Conservation (phyloP, 1,140 invertebrate genomes). For the Vanessa atalanta region DNA sequence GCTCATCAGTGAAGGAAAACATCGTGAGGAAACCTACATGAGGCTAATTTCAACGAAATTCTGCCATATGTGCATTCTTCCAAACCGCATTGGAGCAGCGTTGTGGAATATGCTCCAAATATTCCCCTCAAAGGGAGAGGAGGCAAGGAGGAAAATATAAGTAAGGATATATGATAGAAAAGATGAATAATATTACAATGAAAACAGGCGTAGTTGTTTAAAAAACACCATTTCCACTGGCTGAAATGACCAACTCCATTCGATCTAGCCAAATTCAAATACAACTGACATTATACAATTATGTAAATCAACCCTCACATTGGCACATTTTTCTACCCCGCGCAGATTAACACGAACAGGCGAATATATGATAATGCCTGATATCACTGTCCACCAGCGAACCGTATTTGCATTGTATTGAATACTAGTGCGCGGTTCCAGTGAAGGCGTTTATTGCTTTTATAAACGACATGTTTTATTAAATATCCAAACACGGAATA, state of each 20-base stretch:
- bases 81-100: too few species aligned
- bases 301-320: constrained; percentile 9
- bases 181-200: too few species aligned
- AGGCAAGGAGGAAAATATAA: too few species aligned
- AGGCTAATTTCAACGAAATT: too few species aligned
- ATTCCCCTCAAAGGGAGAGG: too few species aligned
- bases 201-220: not conserved
- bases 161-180: too few species aligned
- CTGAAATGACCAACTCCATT: not conserved
- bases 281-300: constrained; percentile 6
- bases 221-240: not conserved
- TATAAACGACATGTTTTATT: constrained; percentile 6
- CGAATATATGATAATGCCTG: constrained; percentile 42
- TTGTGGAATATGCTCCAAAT: too few species aligned
- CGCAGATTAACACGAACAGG: constrained; percentile 17
- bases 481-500: not conserved
- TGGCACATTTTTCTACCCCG: constrained; percentile 13
- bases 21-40: too few species aligned
- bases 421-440: constrained; percentile 26
- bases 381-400: constrained; percentile 39
- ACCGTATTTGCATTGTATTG: constrained; percentile 47
- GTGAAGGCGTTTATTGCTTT: constrained; percentile 25
- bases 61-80: too few species aligned
- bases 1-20: too few species aligned
- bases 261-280: not conserved